Percentiles rank a stretch among this genome's conserved stretches.
These are phyloP conservation scores for Poeciliopsis gracilis DNA, from an alignment of 2,797 vertebrate species.

Conservation along the genomic window DNA sequence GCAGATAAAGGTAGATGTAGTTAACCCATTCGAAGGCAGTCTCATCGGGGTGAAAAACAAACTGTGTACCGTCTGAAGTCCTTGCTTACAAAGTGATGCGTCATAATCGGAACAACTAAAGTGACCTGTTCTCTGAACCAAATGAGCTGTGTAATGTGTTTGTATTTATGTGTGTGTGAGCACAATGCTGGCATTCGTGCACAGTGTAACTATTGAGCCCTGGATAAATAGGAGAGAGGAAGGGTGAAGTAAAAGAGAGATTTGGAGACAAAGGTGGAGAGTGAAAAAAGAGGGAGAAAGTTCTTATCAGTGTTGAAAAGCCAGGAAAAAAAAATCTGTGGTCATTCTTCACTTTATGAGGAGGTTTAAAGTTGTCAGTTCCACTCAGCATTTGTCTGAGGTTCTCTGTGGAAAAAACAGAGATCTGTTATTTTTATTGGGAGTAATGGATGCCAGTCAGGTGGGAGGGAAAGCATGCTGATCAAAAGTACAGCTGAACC, in stretches of 20 bases:
- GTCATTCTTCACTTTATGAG: conserved; percentile 55
- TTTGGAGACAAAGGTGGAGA: conserved; percentile 9
- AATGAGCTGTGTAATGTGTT: conserved; percentile 57
- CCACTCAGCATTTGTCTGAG: conserved; percentile 49
- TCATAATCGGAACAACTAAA: conserved; percentile 46
- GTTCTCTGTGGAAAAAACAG: conserved; percentile 48
- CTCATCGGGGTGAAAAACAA: conserved; percentile 38
- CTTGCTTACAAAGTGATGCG: conserved; percentile 51
- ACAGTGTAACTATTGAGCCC: conserved; percentile 15
- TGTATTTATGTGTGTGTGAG: conserved; percentile 36
- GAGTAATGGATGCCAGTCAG: conserved; percentile 53
- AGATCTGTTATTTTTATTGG: conserved; percentile 49
- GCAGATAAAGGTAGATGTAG: not conserved
- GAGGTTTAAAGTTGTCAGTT: conserved; percentile 63
- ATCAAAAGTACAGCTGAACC: conserved; percentile 29
- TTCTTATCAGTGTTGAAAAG: conserved; percentile 31
- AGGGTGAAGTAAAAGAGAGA: conserved; percentile 13
- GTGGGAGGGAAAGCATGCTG: conserved; percentile 55
- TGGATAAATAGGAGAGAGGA: conserved; percentile 13
- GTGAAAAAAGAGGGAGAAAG: conserved; percentile 22
- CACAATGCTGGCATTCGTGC: conserved; percentile 18
- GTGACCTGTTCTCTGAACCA: conserved; percentile 54
- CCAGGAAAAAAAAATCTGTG: conserved; percentile 46
- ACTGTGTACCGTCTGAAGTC: conserved; percentile 45
- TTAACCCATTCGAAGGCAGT: conserved; percentile 17